Evolutionary conservation across 2,113 vertebrate genomes (phyloP), one percentile per base, ranked within the genome.

Genomic region (Heterochromis multidens): DNA sequence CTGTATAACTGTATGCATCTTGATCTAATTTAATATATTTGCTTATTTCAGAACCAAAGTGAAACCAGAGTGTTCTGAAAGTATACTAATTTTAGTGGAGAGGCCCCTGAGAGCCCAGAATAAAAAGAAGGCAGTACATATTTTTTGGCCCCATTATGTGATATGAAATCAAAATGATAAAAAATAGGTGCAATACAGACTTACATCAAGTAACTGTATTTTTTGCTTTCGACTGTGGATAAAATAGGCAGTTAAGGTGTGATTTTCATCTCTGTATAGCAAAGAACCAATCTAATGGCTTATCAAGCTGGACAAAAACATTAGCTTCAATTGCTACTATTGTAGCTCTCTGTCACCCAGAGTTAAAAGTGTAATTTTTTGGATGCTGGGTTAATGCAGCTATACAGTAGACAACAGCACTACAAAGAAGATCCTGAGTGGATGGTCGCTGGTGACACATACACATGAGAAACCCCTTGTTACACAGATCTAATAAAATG

Each of bases 341-440:
- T 57, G 25, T 9, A 33, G 56, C 40, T 87, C 79, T 76, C 52
- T 27, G 57, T 79, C 85, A 9, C 40, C 57, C 31, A 83, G 70
- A 81, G 54, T 37, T 58, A 57, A 4, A 12, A 31, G 43, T 33
- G 56, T 37, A 17, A 49, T 82, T 70, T 52, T 76, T 65, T 40
- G 35, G 70, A 81, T 5, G 65, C 81, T 86, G 79, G 83, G 37
- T 82, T 52, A 27, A 74, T 63, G 60, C 80, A 83, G 74, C 65
- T 65, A 23, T 80, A 80, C 87, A 86, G 88, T 79, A 79, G 77
- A 86, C 74, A 82, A 83, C 83, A 88, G 63, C 87, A 78, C 81
- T 79, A 72, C 61, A 89, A 63, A 83, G 84, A 85, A 92, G 63
- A 60, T 91, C 89, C 93, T 93, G 91, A 93, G 90, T 86, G 83